phyloP scores from a whole-genome alignment of 2,888 invertebrate genomes.

The Drosophila engyochracea region DNA sequence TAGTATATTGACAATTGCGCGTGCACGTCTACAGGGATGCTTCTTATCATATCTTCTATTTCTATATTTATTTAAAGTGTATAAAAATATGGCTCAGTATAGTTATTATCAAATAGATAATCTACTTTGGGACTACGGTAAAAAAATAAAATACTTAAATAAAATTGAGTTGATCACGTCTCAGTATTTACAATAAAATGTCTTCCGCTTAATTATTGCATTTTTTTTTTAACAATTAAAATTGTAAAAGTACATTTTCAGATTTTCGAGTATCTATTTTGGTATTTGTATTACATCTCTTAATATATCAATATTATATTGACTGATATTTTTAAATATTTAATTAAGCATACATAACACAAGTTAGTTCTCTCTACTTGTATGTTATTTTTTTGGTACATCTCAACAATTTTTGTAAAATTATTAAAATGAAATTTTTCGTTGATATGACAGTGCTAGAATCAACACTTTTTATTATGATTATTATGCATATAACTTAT shows the following conservation, averaged over 20 bases:
- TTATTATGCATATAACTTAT: background rate
- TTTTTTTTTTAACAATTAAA: background rate
- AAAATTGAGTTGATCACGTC: background rate
- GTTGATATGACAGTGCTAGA: background rate
- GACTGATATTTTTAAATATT: background rate
- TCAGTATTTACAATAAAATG: background rate
- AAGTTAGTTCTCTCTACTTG: background rate
- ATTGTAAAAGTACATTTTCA: background rate
- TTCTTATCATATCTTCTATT: constrained; percentile 4
- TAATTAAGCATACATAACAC: background rate
- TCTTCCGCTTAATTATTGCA: background rate
- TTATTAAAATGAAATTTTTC: background rate
- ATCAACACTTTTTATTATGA: background rate
- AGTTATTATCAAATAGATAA: background rate
- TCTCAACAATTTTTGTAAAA: background rate
- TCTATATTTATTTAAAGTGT: background rate
- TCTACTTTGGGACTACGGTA: background rate
- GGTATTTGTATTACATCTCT: background rate
- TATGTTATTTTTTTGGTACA: background rate
- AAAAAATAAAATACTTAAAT: background rate
- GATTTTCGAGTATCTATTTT: background rate
- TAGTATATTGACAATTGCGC: constrained; percentile 7
- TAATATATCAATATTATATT: background rate
- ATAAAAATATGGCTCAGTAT: background rate
- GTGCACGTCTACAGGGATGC: constrained; percentile 3